A percentile compares a stretch with the other conserved stretches of the same genome.
phyloP scores from a whole-genome alignment of 2,113 vertebrate species.

The Silurus meridionalis region DNA sequence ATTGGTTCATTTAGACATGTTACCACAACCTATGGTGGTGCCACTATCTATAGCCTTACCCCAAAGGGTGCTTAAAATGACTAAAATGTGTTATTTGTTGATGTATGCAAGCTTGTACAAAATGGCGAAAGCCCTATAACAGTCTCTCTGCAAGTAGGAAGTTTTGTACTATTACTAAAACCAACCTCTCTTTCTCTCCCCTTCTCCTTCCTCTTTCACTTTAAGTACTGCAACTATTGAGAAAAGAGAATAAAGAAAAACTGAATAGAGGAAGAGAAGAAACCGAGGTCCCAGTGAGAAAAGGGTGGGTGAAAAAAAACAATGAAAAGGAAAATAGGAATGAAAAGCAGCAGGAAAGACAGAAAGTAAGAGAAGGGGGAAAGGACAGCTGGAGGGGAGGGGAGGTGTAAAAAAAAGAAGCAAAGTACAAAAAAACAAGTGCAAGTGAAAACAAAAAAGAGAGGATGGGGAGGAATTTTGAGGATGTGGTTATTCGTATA shows the following conservation, averaged over 20 bases:
- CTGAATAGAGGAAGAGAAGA: conserved; percentile 75
- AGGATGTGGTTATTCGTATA: conserved; percentile 43
- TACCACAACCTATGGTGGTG: not conserved
- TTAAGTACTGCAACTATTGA: conserved; percentile 79
- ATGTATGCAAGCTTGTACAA: conserved; percentile 5
- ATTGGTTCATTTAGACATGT: not conserved
- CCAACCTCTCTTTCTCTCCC: conserved; percentile 69
- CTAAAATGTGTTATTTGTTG: conserved; percentile 12
- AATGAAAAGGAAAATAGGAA: conserved; percentile 75
- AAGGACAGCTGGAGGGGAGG: conserved; percentile 60
- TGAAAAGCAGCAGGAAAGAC: conserved; percentile 72
- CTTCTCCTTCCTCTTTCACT: conserved; percentile 67
- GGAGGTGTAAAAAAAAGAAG: conserved; percentile 67
- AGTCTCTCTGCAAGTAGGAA: conserved; percentile 71
- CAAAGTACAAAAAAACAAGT: conserved; percentile 49
- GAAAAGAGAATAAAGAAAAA: conserved; percentile 78
- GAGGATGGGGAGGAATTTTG: conserved; percentile 12
- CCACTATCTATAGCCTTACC: not conserved
- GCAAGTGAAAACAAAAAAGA: conserved; percentile 52
- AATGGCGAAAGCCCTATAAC: conserved; percentile 38
- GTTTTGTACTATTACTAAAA: conserved; percentile 78
- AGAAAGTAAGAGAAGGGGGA: conserved; percentile 61
- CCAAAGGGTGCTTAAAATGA: not conserved
- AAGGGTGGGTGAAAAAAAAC: conserved; percentile 59
- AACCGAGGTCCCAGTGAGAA: conserved; percentile 64